Evolutionary conservation across 1,140 invertebrate genomes (phyloP).

Genomic region (Lethocerus indicus): DNA sequence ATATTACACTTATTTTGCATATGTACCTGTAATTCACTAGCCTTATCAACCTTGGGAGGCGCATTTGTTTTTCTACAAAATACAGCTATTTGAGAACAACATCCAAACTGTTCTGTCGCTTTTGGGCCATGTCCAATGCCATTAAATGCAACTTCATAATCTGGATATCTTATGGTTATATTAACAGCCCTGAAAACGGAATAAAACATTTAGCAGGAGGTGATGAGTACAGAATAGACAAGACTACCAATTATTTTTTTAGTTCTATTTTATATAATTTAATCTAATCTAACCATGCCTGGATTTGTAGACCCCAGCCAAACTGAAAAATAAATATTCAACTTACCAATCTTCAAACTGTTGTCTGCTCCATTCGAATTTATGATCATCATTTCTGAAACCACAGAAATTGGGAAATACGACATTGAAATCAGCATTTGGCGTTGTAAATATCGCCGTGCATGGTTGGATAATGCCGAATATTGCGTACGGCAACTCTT

Average conservation of each 20-base stretch:
- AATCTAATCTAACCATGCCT: too few species aligned
- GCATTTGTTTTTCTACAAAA: slow-evolving; percentile 31
- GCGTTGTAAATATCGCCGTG: slow-evolving; percentile 70
- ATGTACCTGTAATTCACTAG: too few species aligned
- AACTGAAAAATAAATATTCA: background rate
- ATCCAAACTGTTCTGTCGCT: slow-evolving; percentile 36
- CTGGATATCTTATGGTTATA: slow-evolving; percentile 44
- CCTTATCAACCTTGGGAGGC: too few species aligned
- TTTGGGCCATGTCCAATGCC: slow-evolving; percentile 48
- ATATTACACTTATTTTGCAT: too few species aligned
- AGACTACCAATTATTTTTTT: too few species aligned
- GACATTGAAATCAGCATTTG: slow-evolving; percentile 79
- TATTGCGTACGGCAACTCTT: slow-evolving; percentile 49
- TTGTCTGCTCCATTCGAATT: slow-evolving; percentile 79
- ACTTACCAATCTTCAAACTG: slow-evolving; percentile 70
- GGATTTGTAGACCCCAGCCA: too few species aligned
- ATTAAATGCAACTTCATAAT: slow-evolving; percentile 45
- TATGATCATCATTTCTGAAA: slow-evolving; percentile 74
- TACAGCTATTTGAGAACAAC: slow-evolving; percentile 59
- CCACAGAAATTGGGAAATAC: slow-evolving; percentile 45
- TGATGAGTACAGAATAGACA: too few species aligned
- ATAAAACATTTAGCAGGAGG: too few species aligned
- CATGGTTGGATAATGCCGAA: slow-evolving; percentile 67
- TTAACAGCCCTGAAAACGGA: slow-evolving; percentile 50
- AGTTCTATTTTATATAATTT: too few species aligned